Base-by-base conservation (phyloP, 2,888 invertebrate genomes). In the Plebejus anna region DNA sequence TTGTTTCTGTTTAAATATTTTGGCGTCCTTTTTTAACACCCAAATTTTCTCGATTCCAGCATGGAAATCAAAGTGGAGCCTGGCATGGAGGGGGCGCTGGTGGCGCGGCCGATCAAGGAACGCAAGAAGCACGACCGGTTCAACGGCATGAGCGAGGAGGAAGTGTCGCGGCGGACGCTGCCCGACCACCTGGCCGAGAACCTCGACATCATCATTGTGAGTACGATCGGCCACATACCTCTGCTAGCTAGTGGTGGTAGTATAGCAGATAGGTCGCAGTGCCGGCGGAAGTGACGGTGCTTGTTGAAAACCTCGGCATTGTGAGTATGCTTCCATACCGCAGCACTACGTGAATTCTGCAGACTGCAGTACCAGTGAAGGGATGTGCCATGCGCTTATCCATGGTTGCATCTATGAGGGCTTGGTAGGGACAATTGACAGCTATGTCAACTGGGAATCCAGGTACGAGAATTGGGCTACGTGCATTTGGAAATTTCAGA, bases 201-300 rank as follows among this genome's bases (percentile, higher is more conserved):
- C 95, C 96, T 99, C 90, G 99, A 99, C 95, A 98, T 99, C 94
- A 97, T 99, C 91, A 98, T 99, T 95, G 99, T 99, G 96, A 97
- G 98, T 97, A 94, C 93, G 95, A 93, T 95, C 95, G 90, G 28
- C 28, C 55, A 73, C 73, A 13, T 36, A n/a, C 47, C 36, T 70
- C 36, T 28, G 22, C 28, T 70, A 70, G 36, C 32, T 70, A 22
- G 59, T 22, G 22, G 32, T 36, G 28, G 47, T 47, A 47, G 47
- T 47, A 0, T 47, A 47, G 42, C 7, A 42, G 7, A 42, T 42
- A 42, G 42, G 7, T 42, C 7, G 51, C 51, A 13, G 9, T 13
- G 13, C 42, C 42, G 42, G 42, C 51, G 51, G 51, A 11, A 51
- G 16, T 7, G 51, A 13, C 51, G 51, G 51, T 13, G 51, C 55